phyloP scores from a whole-genome alignment of 2,797 vertebrate genomes.

The Sebastes wilsoni region DNA sequence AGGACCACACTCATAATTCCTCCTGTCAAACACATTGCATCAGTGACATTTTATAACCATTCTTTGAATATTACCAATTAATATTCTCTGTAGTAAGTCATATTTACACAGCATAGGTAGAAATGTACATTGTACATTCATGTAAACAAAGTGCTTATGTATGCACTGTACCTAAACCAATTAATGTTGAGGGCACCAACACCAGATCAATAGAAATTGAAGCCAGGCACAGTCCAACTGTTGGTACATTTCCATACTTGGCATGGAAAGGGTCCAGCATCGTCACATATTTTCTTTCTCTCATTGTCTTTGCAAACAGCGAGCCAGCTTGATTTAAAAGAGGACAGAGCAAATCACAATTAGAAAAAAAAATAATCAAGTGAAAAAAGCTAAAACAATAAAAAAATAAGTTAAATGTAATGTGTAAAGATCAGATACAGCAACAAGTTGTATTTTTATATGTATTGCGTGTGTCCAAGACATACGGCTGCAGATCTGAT shows the following conservation, averaged over 20 bases:
- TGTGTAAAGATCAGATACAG: too few relatives aligned
- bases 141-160: background rate
- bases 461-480: too few relatives aligned
- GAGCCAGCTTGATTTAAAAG: slow-evolving; percentile 27
- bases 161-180: background rate
- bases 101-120: too few relatives aligned
- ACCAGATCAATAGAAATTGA: background rate
- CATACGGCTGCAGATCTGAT: too few relatives aligned
- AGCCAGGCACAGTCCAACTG: slow-evolving; percentile 12
- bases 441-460: too few relatives aligned
- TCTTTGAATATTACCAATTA: too few relatives aligned
- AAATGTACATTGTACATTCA: background rate
- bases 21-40: too few relatives aligned
- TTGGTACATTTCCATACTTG: background rate
- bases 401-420: too few relatives aligned
- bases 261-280: background rate
- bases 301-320: slow-evolving; percentile 35
- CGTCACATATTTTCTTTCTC: background rate
- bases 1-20: slow-evolving; percentile 76
- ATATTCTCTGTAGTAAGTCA: too few relatives aligned
- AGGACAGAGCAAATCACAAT: background rate
- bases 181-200: background rate
- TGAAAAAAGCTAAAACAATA: background rate
- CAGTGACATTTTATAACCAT: too few relatives aligned
- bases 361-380: background rate